Evolutionary conservation across 1,140 invertebrate species (phyloP).

Genomic region (Bombus breviceps): DNA sequence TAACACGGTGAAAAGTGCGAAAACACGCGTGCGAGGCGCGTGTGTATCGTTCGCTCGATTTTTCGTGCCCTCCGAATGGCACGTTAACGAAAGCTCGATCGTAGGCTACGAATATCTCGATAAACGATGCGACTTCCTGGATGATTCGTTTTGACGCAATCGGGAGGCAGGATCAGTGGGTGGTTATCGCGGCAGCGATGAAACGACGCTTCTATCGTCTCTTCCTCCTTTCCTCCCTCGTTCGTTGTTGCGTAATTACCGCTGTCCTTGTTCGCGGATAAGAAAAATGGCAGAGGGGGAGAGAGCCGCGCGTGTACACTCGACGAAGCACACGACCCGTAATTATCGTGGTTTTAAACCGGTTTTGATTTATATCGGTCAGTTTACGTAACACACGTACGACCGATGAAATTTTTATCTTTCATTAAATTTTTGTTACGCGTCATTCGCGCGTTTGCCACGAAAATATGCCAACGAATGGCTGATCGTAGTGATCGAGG

Average conservation of each 20-base stretch:
- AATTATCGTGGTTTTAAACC: slow-evolving; percentile 6
- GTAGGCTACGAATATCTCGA: slow-evolving; percentile 7
- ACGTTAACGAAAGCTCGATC: neutral
- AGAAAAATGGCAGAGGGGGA: neutral
- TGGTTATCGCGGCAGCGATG: slow-evolving; percentile 23
- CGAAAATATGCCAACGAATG: neutral
- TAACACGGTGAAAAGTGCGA: neutral
- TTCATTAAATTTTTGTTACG: neutral
- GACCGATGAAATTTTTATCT: neutral
- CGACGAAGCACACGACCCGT: neutral
- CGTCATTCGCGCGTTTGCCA: neutral
- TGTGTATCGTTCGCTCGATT: neutral
- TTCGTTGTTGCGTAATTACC: slow-evolving; percentile 51
- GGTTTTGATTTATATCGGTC: neutral
- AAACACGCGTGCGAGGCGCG: neutral
- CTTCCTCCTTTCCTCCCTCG: neutral
- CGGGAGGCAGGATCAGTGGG: slow-evolving; percentile 40
- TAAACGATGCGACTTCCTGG: slow-evolving; percentile 10
- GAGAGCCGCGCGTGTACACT: no score
- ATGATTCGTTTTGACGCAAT: slow-evolving; percentile 35
- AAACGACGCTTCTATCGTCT: slow-evolving; percentile 33
- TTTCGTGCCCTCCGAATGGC: neutral
- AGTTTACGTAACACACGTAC: no score
- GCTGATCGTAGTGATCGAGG: no score
- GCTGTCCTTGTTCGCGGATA: neutral